Base-by-base conservation (phyloP, 2,888 invertebrate genomes). In the Leuctra nigra region DNA sequence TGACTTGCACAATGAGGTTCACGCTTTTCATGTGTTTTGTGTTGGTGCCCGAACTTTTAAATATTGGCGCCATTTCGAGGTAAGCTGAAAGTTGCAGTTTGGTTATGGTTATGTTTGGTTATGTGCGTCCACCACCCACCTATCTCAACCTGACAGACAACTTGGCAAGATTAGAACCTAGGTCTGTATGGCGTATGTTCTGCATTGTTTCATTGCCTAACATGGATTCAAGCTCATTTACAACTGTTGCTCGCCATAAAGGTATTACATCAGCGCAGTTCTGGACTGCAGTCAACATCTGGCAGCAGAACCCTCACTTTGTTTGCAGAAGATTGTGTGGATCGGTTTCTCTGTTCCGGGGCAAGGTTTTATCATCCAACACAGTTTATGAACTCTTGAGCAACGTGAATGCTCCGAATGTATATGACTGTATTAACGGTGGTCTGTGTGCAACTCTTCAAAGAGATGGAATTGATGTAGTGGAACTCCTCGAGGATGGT, bases 241-340 rank as follows among this genome's bases (percentile, higher is more conserved):
- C 23, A 36, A 38, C 48, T 33, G 23, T 46, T 44, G 36, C 23
- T 54, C 54, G 22, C n/a, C 44, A 44, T 7, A 4, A 20, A 22
- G 20, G 22, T 4, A 44, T 50, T 20, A 35, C 53, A 1, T 25
- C 41, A 20, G 66, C 69, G 6, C 69, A 77, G 59, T 89, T 86
- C 71, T 87, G 85, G 83, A 73, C 77, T 59, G 75, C 82, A 1
- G 69, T 86, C 53, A 68, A 73, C 53, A 77, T 89, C 61, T 80
- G 85, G 67, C 68, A 84, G 57, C 75, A 72, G 55, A 84, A 84
- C 68, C 84, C 87, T 53, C 86, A 88, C 68, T 76, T 86, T 56
- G 72, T 87, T 4, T 88, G 89, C 70, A 82, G 83, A 64, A 81
- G 84, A 68, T 72, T 89, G 66, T 80, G 82, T 69, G 83, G 82